Evolutionary conservation across 2,888 invertebrate species (phyloP), one percentile per base, ranked within the genome.

Genomic region (Nemurella pictetii): DNA sequence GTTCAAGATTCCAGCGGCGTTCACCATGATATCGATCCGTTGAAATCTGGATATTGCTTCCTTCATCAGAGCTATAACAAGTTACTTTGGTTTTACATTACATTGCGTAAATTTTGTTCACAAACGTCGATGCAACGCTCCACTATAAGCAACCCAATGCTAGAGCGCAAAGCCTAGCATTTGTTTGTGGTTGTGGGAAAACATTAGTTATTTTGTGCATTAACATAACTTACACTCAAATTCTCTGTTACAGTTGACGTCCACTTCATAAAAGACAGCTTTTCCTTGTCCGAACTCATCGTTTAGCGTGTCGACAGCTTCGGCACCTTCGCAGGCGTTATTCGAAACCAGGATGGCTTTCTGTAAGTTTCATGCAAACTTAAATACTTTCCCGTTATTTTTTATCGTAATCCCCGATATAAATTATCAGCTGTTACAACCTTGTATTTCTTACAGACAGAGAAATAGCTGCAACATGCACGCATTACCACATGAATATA

Each of bases 241-340:
- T 86, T 93, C 91, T 12, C 88, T 87, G 29, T 87, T 83, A 28
- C 90, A 90, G 0, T 91, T 91, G n/a, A 93, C 92, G 83, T 93
- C 92, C 85, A 92, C 91, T 86, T 90, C 90, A 20, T 92, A 88
- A 87, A 92, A 93, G 3, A 90, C 88, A 0, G 90, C 91, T 86
- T 90, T 91, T 26, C 90, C 89, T 9, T 88, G 87, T 0, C 92
- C 93, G 85, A 91, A 90, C 87, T 91, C 91, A 0, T 89, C 87
- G 83, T 90, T 90, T 5, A 93, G 88, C 25, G 89, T 89, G 12
- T 89, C 90, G 0, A 89, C 90, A 0, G 92, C 90, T 83, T 90
- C 89, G 73, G 89, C 88, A 28, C 93, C 91, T 27, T 89, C 88
- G 3, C 90, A 88, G n/a, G 89, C 89, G 36, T 89, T 87, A 72